These are phyloP conservation scores for Tursiops truncatus DNA, from an alignment of 2,113 vertebrate genomes.

Conservation along the genomic window DNA sequence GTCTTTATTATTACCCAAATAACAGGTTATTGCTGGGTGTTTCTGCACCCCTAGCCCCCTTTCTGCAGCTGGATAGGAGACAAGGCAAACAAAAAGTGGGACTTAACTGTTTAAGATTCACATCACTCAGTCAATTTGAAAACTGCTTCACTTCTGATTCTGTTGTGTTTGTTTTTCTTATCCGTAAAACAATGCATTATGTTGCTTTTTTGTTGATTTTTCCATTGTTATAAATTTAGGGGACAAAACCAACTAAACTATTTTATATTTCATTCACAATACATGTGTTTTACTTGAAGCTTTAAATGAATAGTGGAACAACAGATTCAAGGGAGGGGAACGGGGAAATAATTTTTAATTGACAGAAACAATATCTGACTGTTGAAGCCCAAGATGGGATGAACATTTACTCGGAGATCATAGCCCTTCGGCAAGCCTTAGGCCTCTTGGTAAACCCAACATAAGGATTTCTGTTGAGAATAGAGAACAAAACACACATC, in stretches of 20 bases:
- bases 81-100: neutral
- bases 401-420: neutral
- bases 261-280: neutral
- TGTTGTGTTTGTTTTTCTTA: neutral
- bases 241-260: neutral
- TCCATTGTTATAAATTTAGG: neutral
- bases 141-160: neutral
- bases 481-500: neutral
- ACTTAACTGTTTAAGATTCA: neutral
- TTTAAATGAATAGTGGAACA: slow-evolving; percentile 45
- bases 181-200: neutral
- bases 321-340: neutral
- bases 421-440: neutral
- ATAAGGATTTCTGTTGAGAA: neutral
- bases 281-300: neutral
- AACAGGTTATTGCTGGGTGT: neutral
- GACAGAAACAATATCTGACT: neutral
- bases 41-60: neutral
- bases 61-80: neutral
- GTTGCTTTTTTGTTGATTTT: neutral
- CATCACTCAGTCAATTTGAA: neutral
- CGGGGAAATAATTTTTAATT: neutral
- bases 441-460: neutral
- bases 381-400: neutral
- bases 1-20: slow-evolving; percentile 13